A percentile compares a stretch with the other conserved stretches of the same genome.
phyloP scores from a whole-genome alignment of 2,888 invertebrate genomes.

The Cacoxenus indagator region DNA sequence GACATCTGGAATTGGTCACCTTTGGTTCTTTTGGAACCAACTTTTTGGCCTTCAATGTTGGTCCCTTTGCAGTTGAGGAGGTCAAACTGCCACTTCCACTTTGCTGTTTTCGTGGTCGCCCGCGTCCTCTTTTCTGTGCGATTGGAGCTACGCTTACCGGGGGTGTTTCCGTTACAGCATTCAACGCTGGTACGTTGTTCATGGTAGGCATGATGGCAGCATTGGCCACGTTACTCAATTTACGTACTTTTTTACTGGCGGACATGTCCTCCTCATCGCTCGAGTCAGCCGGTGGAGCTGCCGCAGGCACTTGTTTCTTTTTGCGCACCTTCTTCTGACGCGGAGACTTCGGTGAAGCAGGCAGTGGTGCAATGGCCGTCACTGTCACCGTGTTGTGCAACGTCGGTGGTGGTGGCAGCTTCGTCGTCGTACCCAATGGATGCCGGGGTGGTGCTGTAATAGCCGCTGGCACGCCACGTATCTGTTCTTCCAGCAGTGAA shows the following conservation, averaged over 20 bases:
- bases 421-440: slow-evolving; percentile 26
- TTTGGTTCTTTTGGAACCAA: slow-evolving; percentile 61
- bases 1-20: slow-evolving; percentile 67
- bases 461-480: slow-evolving; percentile 64
- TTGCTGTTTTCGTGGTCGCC: slow-evolving; percentile 71
- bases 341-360: slow-evolving; percentile 49
- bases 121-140: slow-evolving; percentile 68
- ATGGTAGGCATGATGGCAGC: not conserved
- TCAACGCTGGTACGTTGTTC: slow-evolving; percentile 30
- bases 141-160: slow-evolving; percentile 35
- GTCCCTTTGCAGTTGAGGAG: slow-evolving; percentile 62
- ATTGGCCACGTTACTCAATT: not conserved
- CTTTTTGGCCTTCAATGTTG: slow-evolving; percentile 66
- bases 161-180: slow-evolving; percentile 37
- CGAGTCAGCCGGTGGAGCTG: slow-evolving; percentile 48
- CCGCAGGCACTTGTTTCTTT: slow-evolving; percentile 50
- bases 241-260: slow-evolving; percentile 7
- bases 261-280: slow-evolving; percentile 64
- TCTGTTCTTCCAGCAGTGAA: slow-evolving; percentile 29
- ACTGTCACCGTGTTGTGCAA: slow-evolving; percentile 56
- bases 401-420: slow-evolving; percentile 36
- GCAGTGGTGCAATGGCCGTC: slow-evolving; percentile 55
- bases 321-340: slow-evolving; percentile 60
- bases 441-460: slow-evolving; percentile 55
- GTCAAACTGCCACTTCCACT: slow-evolving; percentile 60